A percentile compares a stretch with the other conserved stretches of the same genome.
Conservation (phyloP, 2,888 invertebrate species). For the Hydrotaea diabolus region DNA sequence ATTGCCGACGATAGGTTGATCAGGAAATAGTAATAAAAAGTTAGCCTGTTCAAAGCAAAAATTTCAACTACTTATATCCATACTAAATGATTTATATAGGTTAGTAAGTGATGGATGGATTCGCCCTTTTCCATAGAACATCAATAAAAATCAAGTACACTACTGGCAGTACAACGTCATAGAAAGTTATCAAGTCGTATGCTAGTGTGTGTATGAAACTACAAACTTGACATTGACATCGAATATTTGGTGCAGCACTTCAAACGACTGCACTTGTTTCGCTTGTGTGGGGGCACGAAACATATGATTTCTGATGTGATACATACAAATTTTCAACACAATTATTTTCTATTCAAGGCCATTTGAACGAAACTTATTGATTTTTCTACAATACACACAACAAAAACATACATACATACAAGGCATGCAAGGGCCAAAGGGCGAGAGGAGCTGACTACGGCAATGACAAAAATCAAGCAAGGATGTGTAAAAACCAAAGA, state of each 20-base stretch:
- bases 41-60: too few species aligned
- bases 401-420: slow-evolving; percentile 19
- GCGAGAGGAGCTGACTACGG: neutral
- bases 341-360: slow-evolving; percentile 57
- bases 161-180: too few species aligned
- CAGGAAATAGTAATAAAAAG: too few species aligned
- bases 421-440: neutral
- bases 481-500: slow-evolving; percentile 50
- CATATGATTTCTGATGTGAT: slow-evolving; percentile 38
- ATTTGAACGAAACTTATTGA: slow-evolving; percentile 46
- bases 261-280: neutral
- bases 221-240: slow-evolving; percentile 54
- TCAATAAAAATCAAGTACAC: too few species aligned
- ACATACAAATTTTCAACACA: slow-evolving; percentile 49
- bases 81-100: too few species aligned
- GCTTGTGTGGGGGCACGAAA: slow-evolving; percentile 4
- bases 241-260: slow-evolving; percentile 14
- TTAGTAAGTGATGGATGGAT: too few species aligned
- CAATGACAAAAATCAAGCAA: slow-evolving; percentile 35
- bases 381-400: slow-evolving; percentile 44
- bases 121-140: too few species aligned
- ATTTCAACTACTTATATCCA: too few species aligned
- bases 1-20: too few species aligned
- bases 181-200: too few species aligned
- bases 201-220: neutral